These are phyloP conservation scores for Agriopis leucophaearia DNA, from an alignment of 2,888 invertebrate genomes.

Conservation along the genomic window DNA sequence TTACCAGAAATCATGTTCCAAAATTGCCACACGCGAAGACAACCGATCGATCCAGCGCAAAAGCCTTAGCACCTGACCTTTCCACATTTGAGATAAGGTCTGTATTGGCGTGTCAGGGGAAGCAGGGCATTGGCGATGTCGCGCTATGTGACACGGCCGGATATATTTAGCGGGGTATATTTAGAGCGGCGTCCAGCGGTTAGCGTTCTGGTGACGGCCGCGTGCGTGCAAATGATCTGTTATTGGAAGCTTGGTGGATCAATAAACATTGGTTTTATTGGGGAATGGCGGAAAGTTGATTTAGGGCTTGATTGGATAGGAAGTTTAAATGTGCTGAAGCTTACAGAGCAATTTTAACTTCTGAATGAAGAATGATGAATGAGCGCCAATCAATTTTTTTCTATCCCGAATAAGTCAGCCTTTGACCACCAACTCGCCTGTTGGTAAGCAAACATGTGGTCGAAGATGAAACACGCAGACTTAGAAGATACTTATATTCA, in stretches of 20 bases:
- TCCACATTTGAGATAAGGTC: constrained; percentile 50
- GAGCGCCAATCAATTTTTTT: too few relatives aligned
- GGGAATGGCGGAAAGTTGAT: constrained; percentile 24
- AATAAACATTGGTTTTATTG: constrained; percentile 44
- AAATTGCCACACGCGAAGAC: constrained; percentile 26
- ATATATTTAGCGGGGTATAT: constrained; percentile 77
- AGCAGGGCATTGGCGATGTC: constrained; percentile 67
- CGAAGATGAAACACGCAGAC: too few relatives aligned
- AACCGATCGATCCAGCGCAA: constrained; percentile 19
- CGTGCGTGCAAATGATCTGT: constrained; percentile 47
- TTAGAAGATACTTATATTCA: too few relatives aligned
- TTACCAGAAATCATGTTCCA: constrained; percentile 21
- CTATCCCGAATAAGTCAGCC: too few relatives aligned
- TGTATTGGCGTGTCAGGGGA: constrained; percentile 52
- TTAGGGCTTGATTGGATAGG: constrained; percentile 16
- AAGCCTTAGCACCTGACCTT: constrained; percentile 36
- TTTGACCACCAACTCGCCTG: too few relatives aligned
- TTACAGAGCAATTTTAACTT: not conserved
- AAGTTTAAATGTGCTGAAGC: constrained; percentile 8
- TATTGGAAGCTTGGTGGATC: constrained; percentile 45
- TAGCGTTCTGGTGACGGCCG: constrained; percentile 42
- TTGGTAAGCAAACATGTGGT: too few relatives aligned
- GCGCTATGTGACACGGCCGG: constrained; percentile 75
- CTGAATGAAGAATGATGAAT: not conserved
- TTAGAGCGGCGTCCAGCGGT: constrained; percentile 59